A percentile compares a stretch with the other conserved stretches of the same genome.
phyloP scores from a whole-genome alignment of 2,113 vertebrate genomes.

The Dipodomys merriami region DNA sequence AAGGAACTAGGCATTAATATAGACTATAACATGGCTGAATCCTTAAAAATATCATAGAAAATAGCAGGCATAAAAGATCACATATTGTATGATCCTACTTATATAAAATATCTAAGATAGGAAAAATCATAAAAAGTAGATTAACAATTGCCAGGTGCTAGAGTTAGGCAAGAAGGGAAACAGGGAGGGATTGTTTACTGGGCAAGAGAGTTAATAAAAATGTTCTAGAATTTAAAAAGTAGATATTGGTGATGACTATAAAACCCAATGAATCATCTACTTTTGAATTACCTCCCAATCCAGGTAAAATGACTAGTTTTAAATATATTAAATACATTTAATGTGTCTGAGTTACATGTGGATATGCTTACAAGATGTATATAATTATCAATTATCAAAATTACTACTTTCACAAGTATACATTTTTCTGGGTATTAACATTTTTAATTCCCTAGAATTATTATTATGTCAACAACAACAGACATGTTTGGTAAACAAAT shows the following conservation, averaged over 20 bases:
- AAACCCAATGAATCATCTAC: background rate
- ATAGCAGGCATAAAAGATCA: background rate
- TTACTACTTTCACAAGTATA: constrained; percentile 21
- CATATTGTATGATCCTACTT: background rate
- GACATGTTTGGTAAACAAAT: background rate
- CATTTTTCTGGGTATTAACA: constrained; percentile 22
- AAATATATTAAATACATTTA: constrained; percentile 1
- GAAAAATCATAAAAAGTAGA: constrained; percentile 17
- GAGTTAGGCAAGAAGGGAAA: background rate
- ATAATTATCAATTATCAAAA: background rate
- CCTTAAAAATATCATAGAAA: constrained; percentile 11
- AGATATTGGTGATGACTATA: background rate
- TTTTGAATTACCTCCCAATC: constrained; percentile 34
- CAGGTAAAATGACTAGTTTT: background rate
- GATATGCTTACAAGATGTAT: constrained; percentile 48
- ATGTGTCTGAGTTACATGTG: background rate
- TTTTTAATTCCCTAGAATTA: constrained; percentile 37
- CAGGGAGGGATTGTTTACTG: background rate
- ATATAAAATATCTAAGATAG: background rate
- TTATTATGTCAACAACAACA: background rate
- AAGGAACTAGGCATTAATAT: constrained; percentile 1
- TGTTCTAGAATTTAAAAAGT: background rate
- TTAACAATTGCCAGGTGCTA: background rate
- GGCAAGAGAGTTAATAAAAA: background rate
- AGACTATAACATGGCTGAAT: background rate